Base-by-base conservation (phyloP, 2,113 vertebrate species). In the Entomyzon cyanotis region DNA sequence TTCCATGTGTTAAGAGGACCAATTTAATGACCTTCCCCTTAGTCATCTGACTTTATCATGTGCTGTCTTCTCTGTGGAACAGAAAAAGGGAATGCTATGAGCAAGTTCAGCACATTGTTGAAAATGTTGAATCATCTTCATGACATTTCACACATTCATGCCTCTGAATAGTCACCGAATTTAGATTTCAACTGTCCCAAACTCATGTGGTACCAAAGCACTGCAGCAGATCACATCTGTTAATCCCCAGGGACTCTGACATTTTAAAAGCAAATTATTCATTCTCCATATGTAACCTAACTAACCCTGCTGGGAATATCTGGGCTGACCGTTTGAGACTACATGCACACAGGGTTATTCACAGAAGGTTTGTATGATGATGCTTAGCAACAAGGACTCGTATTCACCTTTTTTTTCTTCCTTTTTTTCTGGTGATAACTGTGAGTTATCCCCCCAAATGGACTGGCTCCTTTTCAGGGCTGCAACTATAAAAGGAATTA, bases 401-500 rank as follows among this genome's bases (percentile, higher is more conserved):
- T 78, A 90, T 77, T 90, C 37, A 35, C 21, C 22, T 15, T 5
- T 47, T 50, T 79, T n/a, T 23, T 21, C 27, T 3, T 3, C 2
- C 28, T 35, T 9, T 52, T 80, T 78, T 62, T 25, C 18, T 77
- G 30, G 19, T 81, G 68, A 71, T 86, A 86, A 77, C 44, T 62
- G 12, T 53, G 63, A 94, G 28, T 92, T 94, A 89, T 78, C 13
- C 35, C 50, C 15, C 6, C 56, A 91, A 52, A 91, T 56, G 56
- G n/a, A 10, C 55, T 84, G 56, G 24, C 27, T 95, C 11, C 19
- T 90, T 93, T 92, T 88, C 85, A 90, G 71, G 63, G 67, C 13
- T 84, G 39, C 41, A 84, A 17, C 89, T 81, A 87, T 89, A 84
- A 94, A 90, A 89, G 82, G 82, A 85, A 88, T 6, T 4, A 89